Evolutionary conservation across 2,113 vertebrate species (phyloP).

Genomic region (Centropus unirufus): DNA sequence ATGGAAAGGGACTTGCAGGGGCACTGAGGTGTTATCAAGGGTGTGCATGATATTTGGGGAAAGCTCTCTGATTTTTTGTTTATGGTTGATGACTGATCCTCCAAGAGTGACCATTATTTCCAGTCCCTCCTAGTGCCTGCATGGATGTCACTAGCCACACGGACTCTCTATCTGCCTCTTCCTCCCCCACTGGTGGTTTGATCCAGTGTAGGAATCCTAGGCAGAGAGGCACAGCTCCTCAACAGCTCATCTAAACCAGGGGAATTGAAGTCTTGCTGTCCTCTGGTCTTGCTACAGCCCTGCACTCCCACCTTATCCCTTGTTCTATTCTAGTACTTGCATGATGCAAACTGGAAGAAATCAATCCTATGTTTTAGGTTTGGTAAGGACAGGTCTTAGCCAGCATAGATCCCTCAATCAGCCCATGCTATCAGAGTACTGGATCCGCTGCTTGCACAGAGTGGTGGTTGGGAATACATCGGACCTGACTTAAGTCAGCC

Average conservation of each 20-base stretch:
- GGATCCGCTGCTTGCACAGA: background rate
- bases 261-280: background rate
- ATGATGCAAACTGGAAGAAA: background rate
- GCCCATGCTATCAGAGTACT: background rate
- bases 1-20: background rate
- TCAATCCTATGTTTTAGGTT: background rate
- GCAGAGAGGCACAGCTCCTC: background rate
- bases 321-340: background rate
- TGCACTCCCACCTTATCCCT: background rate
- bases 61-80: background rate
- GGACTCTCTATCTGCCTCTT: background rate
- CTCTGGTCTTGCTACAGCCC: background rate
- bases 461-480: background rate
- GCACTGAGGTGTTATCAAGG: rapidly evolving
- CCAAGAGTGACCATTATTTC: background rate
- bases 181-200: background rate
- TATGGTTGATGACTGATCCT: background rate
- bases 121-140: background rate
- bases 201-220: background rate
- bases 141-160: background rate
- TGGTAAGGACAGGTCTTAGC: background rate
- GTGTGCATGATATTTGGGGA: background rate
- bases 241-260: background rate
- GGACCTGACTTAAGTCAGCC: background rate
- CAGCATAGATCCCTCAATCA: background rate